Evolutionary conservation across 2,113 vertebrate genomes (phyloP).

Genomic region (Catharus bicknelli): DNA sequence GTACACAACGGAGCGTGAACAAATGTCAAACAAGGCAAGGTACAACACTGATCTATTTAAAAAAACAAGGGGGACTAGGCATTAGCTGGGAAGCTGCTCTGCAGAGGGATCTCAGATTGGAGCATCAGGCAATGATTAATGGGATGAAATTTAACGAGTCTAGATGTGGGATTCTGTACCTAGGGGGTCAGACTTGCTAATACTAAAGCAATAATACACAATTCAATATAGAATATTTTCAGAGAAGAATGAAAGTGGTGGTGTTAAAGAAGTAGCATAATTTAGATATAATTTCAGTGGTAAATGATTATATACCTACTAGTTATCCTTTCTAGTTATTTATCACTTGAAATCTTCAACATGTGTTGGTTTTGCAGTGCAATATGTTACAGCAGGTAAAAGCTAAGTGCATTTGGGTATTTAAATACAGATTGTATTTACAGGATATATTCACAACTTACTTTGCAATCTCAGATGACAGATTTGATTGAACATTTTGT

Average conservation of each 20-base stretch:
- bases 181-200: background rate
- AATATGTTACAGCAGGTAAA: background rate
- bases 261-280: background rate
- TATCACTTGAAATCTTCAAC: background rate
- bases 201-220: background rate
- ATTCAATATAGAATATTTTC: background rate
- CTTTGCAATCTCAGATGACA: background rate
- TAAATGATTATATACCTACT: background rate
- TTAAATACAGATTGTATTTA: constrained; percentile 12
- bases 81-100: background rate
- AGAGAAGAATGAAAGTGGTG: background rate
- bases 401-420: background rate
- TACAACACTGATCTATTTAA: background rate
- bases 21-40: background rate
- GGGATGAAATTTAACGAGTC: background rate
- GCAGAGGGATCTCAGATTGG: background rate
- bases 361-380: background rate
- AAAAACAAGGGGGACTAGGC: background rate
- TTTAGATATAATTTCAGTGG: background rate
- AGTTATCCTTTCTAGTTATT: background rate
- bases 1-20: background rate
- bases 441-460: background rate
- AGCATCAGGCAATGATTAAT: background rate
- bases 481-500: background rate
- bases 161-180: background rate